These are phyloP conservation scores for Spermophilus dauricus DNA, from an alignment of 2,113 vertebrate genomes.

Conservation along the genomic window DNA sequence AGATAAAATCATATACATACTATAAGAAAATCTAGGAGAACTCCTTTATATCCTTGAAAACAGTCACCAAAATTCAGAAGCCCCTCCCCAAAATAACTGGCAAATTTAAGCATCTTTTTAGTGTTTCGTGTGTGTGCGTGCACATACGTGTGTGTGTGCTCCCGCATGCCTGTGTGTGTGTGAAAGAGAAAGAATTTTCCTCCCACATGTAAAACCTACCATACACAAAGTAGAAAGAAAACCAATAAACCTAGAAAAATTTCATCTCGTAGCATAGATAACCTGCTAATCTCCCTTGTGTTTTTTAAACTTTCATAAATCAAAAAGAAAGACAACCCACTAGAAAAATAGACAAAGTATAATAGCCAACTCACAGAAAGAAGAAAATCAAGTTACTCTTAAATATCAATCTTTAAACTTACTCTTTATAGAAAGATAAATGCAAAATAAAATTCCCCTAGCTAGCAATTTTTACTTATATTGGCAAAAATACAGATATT, in stretches of 20 bases:
- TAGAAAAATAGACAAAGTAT: background rate
- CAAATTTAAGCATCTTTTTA: slow-evolving; percentile 10
- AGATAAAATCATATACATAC: background rate
- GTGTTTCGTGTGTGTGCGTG: background rate
- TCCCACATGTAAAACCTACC: background rate
- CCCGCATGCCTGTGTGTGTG: no score
- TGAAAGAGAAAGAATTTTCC: background rate
- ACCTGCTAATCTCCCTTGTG: background rate
- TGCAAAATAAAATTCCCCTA: background rate
- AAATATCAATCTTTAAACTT: slow-evolving; percentile 23
- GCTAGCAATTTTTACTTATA: slow-evolving; percentile 11
- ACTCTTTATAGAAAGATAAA: background rate
- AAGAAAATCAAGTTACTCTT: background rate
- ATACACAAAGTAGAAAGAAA: background rate
- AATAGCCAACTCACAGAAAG: slow-evolving; percentile 3
- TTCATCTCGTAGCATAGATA: background rate
- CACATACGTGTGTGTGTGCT: no score
- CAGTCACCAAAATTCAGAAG: slow-evolving; percentile 40
- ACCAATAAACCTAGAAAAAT: background rate
- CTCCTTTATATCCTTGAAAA: background rate
- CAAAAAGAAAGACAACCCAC: background rate
- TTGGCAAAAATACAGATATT: background rate
- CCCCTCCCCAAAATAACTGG: background rate
- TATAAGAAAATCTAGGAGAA: slow-evolving; percentile 48
- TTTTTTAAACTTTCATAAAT: background rate